These are phyloP conservation scores for Ailurus styani DNA, from an alignment of 2,113 vertebrate species.

Conservation along the genomic window DNA sequence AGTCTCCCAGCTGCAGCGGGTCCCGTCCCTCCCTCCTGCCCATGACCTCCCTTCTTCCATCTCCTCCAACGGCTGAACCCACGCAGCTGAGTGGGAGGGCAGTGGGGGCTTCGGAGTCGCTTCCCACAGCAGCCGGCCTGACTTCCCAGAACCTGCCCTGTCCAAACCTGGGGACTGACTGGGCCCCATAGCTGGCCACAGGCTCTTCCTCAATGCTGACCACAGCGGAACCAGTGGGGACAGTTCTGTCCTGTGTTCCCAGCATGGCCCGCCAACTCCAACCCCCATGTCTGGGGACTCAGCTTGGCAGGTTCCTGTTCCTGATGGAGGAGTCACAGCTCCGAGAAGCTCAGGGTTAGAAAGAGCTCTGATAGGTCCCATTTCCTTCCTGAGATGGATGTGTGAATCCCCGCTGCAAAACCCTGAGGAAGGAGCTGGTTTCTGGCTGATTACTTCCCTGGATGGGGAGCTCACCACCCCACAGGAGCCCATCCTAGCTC, in stretches of 20 bases:
- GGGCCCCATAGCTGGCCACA: neutral
- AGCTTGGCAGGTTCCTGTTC: neutral
- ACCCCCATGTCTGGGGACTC: neutral
- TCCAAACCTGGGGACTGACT: neutral
- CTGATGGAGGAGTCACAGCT: too few relatives aligned
- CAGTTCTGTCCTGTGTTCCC: neutral
- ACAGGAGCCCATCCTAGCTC: neutral
- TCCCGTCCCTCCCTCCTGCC: neutral
- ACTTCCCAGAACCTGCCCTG: neutral
- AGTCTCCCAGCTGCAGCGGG: fast-evolving
- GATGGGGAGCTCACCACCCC: neutral
- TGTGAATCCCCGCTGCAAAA: neutral
- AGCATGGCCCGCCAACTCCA: neutral
- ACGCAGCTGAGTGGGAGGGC: neutral
- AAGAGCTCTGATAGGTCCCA: neutral
- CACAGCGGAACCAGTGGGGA: neutral
- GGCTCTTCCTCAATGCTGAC: neutral
- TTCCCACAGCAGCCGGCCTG: neutral
- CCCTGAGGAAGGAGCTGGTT: neutral
- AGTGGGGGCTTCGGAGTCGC: neutral
- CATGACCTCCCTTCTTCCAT: neutral
- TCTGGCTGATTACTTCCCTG: neutral
- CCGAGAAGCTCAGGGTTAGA: neutral
- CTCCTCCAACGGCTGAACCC: neutral
- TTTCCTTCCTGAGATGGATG: neutral